Conservation (phyloP, 2,113 vertebrate species). For the Dipodomys stephensi region DNA sequence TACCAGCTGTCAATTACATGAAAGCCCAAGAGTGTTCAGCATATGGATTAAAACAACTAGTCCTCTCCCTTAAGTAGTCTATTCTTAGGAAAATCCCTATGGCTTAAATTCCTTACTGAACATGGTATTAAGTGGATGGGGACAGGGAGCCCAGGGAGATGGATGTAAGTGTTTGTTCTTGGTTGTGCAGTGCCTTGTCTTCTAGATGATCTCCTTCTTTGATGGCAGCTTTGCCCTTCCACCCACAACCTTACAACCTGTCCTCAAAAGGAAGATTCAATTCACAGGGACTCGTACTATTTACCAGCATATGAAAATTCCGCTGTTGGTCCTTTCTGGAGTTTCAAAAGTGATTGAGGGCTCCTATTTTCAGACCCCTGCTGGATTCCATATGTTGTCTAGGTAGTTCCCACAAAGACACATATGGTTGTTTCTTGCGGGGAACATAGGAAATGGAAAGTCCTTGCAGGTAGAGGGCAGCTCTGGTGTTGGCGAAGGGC, state of each 20-base stretch:
- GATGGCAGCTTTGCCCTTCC: not conserved
- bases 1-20: constrained; percentile 49
- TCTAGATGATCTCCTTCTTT: fast-evolving
- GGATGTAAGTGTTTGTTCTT: fast-evolving
- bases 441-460: not conserved
- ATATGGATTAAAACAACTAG: constrained; percentile 28
- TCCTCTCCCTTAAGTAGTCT: not conserved
- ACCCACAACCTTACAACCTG: not conserved
- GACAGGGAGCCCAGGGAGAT: not conserved
- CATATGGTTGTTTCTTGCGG: not conserved
- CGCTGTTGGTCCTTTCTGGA: not conserved
- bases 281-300: not conserved
- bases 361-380: not conserved
- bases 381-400: not conserved
- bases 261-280: not conserved
- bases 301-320: not conserved
- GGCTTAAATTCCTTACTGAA: not conserved
- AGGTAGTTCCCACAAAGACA: not conserved
- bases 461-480: not conserved
- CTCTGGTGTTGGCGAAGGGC: not conserved
- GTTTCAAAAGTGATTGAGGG: not conserved
- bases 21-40: constrained; percentile 18
- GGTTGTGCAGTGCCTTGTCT: too few relatives aligned
- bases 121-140: too few relatives aligned
- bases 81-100: not conserved